These are phyloP conservation scores for Rhabdophis nuchalis DNA, from an alignment of 2,797 vertebrate genomes.

Conservation along the genomic window DNA sequence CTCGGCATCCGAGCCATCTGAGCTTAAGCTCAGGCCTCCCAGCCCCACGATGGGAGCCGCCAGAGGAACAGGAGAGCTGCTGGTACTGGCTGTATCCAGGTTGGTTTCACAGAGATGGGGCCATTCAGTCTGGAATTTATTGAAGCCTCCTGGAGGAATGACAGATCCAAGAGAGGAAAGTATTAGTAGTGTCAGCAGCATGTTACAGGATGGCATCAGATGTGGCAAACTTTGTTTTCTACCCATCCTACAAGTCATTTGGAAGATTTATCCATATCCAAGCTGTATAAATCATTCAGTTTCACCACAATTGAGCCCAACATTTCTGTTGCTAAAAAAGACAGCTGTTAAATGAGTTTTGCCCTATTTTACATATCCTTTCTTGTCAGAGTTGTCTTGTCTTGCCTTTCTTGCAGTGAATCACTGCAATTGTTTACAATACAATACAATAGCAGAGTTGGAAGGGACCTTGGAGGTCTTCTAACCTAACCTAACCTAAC, in stretches of 20 bases:
- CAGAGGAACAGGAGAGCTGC: constrained; percentile 30
- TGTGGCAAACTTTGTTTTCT: neutral
- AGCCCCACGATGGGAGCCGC: constrained; percentile 59
- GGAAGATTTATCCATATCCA: neutral
- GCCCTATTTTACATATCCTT: neutral
- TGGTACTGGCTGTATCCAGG: constrained; percentile 35
- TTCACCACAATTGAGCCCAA: neutral
- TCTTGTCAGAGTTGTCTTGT: neutral
- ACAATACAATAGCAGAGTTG: too few species aligned
- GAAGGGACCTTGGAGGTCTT: too few species aligned
- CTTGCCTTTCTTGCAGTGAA: too few species aligned
- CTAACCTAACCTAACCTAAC: too few species aligned
- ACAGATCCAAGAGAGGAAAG: neutral
- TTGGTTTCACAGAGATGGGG: constrained; percentile 67
- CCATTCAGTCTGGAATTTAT: constrained; percentile 63
- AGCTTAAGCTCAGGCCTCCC: constrained; percentile 56
- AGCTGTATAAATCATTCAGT: neutral
- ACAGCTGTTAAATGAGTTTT: neutral
- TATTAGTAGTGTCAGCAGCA: neutral
- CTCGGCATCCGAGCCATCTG: constrained; percentile 57
- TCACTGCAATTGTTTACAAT: neutral
- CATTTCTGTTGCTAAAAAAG: neutral
- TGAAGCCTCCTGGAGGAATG: constrained; percentile 61
- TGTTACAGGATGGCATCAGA: neutral
- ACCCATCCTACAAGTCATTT: neutral